Base-by-base conservation (phyloP, 2,888 invertebrate species). In the Polylopha cassiicola region DNA sequence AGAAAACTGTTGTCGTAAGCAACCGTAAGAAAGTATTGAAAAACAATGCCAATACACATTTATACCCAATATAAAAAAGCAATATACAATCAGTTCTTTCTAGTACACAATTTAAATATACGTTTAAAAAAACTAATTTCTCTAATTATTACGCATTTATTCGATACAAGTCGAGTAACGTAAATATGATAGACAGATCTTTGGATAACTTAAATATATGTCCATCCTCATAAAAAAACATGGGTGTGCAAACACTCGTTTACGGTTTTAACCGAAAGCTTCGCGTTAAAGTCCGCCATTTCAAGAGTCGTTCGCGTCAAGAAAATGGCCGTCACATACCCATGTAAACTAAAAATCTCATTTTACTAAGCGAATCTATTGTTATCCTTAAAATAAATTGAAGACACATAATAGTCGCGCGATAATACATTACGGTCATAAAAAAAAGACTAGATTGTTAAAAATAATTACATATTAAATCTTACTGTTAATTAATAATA, bases 391-490 rank as follows among this genome's bases (percentile, higher is more conserved):
- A 52, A 46, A 48, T 50, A 51, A 53, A 52, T 44, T 46, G 49
- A 51, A 55, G 48, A 56, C 53, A 53, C 54, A 59, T 53, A 56
- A 61, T 62, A 59, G 51, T 56, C 60, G 57, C 63, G 51, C 61
- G 51, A 65, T 68, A 73, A 72, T 76, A 75, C 71, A 69, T 71
- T 70, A 70, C 60, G 68, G 69, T 64, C 63, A 63, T 72, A 73
- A 65, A 61, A 73, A 70, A 70, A 69, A 73, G 82, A 82, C 82
- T 82, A 82, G 82, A 82, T 70, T 71, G 75, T 80, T 80, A 81
- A 73, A 62, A 61, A 54, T 48, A 53, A 63, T 51, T 58, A 60
- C 51, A 54, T 56, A 55, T 49, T 48, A 42, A 34, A 44, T 28
- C 33, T 32, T 34, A 37, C 8, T 18, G 24, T 55, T 51, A 47